Conservation (phyloP, 2,113 vertebrate species). For the Petroica traversi region DNA sequence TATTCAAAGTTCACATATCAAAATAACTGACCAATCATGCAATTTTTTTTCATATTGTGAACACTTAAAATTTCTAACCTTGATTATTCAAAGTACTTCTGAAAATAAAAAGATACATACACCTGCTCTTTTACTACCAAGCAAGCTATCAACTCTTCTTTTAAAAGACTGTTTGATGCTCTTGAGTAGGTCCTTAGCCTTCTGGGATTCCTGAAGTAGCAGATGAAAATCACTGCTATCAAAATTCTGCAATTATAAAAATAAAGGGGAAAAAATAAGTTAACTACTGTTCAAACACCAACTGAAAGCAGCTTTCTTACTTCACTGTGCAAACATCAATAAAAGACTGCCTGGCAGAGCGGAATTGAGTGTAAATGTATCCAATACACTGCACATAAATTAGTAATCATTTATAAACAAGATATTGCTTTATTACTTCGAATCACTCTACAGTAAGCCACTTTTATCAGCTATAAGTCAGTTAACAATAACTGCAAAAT, state of each 20-base stretch:
- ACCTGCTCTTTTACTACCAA: slow-evolving; percentile 31
- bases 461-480: background rate
- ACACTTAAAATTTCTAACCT: background rate
- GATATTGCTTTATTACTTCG: background rate
- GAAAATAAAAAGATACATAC: slow-evolving; percentile 47
- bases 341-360: background rate
- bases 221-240: slow-evolving; percentile 69
- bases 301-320: background rate
- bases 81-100: background rate
- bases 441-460: background rate
- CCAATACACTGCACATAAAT: background rate
- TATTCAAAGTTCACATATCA: background rate
- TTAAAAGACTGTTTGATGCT: slow-evolving; percentile 52
- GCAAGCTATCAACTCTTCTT: slow-evolving; percentile 23
- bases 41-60: background rate
- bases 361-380: background rate
- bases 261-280: background rate
- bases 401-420: background rate
- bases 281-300: background rate
- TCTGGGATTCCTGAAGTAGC: slow-evolving; percentile 72
- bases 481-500: background rate
- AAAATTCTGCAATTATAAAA: slow-evolving; percentile 48
- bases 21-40: background rate
- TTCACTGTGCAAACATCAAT: background rate
- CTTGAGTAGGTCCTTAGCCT: slow-evolving; percentile 68